Percentiles rank a stretch among this genome's conserved stretches.
Conservation (phyloP, 2,797 vertebrate species). For the Phrynocephalus forsythii region DNA sequence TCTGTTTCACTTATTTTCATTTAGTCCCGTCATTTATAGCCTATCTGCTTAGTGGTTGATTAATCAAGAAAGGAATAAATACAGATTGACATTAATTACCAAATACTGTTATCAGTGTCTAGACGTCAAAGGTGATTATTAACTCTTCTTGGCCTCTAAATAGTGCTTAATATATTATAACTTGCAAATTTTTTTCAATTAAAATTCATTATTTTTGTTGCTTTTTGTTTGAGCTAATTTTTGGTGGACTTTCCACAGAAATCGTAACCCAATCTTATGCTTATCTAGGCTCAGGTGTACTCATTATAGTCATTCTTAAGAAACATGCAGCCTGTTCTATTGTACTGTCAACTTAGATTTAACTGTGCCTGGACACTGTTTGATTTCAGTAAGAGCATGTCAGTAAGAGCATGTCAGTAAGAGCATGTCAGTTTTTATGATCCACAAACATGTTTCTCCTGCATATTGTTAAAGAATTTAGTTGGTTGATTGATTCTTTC, state of each 20-base stretch:
- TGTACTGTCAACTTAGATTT: conserved; percentile 59
- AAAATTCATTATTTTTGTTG: conserved; percentile 39
- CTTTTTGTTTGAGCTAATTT: conserved; percentile 27
- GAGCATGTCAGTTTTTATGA: conserved; percentile 27
- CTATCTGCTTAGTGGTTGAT: neutral
- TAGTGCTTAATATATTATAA: conserved; percentile 26
- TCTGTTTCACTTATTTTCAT: conserved; percentile 16
- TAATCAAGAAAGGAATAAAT: neutral
- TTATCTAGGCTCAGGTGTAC: conserved; percentile 34
- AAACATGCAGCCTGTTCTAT: conserved; percentile 54
- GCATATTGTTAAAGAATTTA: conserved; percentile 26
- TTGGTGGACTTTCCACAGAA: conserved; percentile 45
- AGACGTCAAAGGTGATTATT: neutral
- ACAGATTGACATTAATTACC: neutral
- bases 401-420: conserved; percentile 52
- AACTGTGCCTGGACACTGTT: conserved; percentile 42
- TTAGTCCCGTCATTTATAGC: neutral
- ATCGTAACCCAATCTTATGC: neutral
- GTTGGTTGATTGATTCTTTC: conserved; percentile 17
- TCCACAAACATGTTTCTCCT: conserved; percentile 43
- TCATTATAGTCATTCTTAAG: conserved; percentile 56
- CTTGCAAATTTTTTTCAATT: conserved; percentile 21
- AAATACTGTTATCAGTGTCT: neutral
- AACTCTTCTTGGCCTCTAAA: conserved; percentile 26
- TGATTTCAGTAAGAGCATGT: conserved; percentile 50